Percentiles rank a stretch among this genome's conserved stretches.
These are phyloP conservation scores for Sogatella furcifera DNA, from an alignment of 1,140 invertebrate genomes.

Conservation along the genomic window DNA sequence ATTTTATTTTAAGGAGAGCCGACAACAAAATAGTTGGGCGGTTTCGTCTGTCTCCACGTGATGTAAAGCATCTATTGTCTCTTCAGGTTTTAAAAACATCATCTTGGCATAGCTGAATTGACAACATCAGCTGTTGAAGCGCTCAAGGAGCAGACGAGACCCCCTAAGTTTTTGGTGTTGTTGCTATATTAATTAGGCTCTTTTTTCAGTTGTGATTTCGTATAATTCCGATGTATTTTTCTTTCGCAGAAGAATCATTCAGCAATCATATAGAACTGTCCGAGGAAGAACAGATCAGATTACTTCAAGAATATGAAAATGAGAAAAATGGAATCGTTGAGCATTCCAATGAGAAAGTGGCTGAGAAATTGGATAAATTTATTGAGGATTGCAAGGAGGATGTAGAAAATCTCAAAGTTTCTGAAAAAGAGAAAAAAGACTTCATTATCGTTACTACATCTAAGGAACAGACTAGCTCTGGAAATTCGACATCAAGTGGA, in stretches of 20 bases:
- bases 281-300: constrained; percentile 25
- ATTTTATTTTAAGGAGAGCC: too few species aligned
- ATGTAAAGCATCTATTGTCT: too few species aligned
- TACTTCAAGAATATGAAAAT: constrained; percentile 24
- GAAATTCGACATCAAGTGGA: constrained; percentile 9
- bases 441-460: constrained; percentile 12
- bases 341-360: constrained; percentile 2
- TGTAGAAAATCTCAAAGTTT: constrained; percentile 2
- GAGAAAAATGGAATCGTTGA: constrained; percentile 16
- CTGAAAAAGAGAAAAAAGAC: constrained; percentile 13
- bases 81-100: too few species aligned
- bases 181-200: too few species aligned
- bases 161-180: too few species aligned
- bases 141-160: too few species aligned
- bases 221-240: not conserved
- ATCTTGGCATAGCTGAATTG: too few species aligned
- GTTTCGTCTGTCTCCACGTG: too few species aligned
- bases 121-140: too few species aligned
- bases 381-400: constrained; percentile 1
- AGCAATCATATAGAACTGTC: constrained; percentile 21
- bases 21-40: too few species aligned
- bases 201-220: constrained; percentile 9
- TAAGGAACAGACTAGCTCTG: not conserved
- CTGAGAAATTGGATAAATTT: constrained; percentile 9
- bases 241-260: constrained; percentile 10